phyloP scores from a whole-genome alignment of 2,888 invertebrate genomes.

The Maniola hyperantus region DNA sequence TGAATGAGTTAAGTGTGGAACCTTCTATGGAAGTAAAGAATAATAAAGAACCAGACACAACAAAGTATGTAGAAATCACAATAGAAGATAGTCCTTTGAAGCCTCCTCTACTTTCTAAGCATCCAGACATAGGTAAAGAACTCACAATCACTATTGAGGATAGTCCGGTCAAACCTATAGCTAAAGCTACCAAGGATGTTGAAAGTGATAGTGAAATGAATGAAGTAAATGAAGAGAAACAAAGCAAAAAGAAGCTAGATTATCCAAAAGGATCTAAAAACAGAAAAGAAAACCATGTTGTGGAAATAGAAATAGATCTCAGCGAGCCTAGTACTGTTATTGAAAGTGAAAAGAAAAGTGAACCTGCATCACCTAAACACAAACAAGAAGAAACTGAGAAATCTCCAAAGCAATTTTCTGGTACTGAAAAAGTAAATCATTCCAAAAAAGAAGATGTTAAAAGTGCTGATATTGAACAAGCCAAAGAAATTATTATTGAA shows the following conservation, averaged over 20 bases:
- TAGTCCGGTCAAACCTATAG: slow-evolving; percentile 60
- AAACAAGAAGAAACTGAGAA: slow-evolving; percentile 22
- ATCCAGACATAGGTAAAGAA: slow-evolving; percentile 53
- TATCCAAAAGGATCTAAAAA: slow-evolving; percentile 51
- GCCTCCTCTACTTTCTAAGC: slow-evolving; percentile 48
- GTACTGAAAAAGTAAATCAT: slow-evolving; percentile 15
- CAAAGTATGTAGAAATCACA: slow-evolving; percentile 65
- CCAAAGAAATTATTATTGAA: slow-evolving; percentile 25
- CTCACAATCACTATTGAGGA: slow-evolving; percentile 71
- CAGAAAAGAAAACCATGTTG: slow-evolving; percentile 33
- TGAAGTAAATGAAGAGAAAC: slow-evolving; percentile 42
- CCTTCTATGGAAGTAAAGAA: slow-evolving; percentile 54
- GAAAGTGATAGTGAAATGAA: slow-evolving; percentile 49
- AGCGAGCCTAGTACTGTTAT: slow-evolving; percentile 29
- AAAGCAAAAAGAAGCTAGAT: slow-evolving; percentile 69
- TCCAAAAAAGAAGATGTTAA: not conserved
- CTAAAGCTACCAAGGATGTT: slow-evolving; percentile 40
- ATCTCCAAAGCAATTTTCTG: slow-evolving; percentile 1
- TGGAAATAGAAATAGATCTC: slow-evolving; percentile 56
- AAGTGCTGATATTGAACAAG: slow-evolving; percentile 5
- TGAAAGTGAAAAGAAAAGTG: slow-evolving; percentile 17
- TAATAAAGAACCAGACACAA: slow-evolving; percentile 62
- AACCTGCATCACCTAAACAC: slow-evolving; percentile 8
- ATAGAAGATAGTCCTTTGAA: slow-evolving; percentile 76
- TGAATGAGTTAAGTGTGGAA: slow-evolving; percentile 5